A percentile compares a stretch with the other conserved stretches of the same genome.
Evolutionary conservation across 2,888 invertebrate genomes (phyloP).

Genomic region (Cephus pulcher): DNA sequence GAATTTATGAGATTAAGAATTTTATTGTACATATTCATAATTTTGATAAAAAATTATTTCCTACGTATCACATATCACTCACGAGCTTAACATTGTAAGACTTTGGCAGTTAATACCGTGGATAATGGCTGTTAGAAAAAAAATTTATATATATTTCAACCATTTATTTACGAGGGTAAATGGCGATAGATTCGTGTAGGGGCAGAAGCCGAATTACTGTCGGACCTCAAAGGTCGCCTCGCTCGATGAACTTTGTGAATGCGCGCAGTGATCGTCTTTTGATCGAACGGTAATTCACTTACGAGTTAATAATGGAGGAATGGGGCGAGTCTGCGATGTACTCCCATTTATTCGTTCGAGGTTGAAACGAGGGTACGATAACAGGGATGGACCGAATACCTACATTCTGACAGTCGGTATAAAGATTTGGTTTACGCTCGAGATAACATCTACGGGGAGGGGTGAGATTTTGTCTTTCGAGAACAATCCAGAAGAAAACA

Average conservation of each 20-base stretch:
- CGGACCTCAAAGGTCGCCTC: conserved; percentile 59
- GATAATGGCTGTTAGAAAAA: background rate
- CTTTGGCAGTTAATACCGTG: background rate
- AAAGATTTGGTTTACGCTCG: conserved; percentile 11
- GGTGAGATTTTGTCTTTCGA: background rate
- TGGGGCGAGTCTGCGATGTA: conserved; percentile 43
- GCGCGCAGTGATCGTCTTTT: conserved; percentile 57
- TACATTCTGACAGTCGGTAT: background rate
- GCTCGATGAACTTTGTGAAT: conserved; percentile 48
- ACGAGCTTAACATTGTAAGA: background rate
- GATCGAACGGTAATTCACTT: conserved; percentile 66
- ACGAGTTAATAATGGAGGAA: conserved; percentile 63
- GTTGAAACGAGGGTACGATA: conserved; percentile 12
- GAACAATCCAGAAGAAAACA: background rate
- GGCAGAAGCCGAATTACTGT: conserved; percentile 39
- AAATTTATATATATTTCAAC: conserved; percentile 23
- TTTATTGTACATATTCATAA: background rate
- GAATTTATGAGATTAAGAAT: background rate
- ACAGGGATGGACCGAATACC: conserved; percentile 1
- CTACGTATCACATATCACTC: background rate
- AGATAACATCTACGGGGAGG: conserved; percentile 5
- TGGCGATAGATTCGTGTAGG: conserved; percentile 21
- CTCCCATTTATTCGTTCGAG: conserved; percentile 51
- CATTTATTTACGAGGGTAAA: conserved; percentile 34
- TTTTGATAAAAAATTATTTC: background rate